Base-by-base conservation (phyloP, 2,113 vertebrate species). In the Steatornis caripensis region DNA sequence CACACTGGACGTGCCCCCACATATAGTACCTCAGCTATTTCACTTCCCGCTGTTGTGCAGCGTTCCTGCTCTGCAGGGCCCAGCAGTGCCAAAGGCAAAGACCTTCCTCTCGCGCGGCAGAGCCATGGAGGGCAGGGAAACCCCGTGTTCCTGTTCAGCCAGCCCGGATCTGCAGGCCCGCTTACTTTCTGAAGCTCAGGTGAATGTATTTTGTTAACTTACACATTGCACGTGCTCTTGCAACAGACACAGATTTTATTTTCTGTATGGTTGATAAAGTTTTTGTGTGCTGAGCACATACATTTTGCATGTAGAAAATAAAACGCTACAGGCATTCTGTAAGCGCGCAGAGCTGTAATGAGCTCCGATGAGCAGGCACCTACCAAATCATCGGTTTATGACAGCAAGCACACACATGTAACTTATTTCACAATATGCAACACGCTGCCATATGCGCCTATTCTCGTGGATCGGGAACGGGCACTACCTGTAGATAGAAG, bases 311-410 rank as follows among this genome's bases (percentile, higher is more conserved):
- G 71, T 6, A 74, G 93, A 27, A 90, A 87, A 86, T 29, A 26
- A 60, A 93, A 23, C 0, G 8, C 84, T 39, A 21, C 53, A 64
- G 92, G 78, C 86, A 4, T 2, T 60, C 75, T 9, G 22, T 34
- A 18, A 18, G 21, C 6, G 41, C 0, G 0, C 55, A 2, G 88
- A 54, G 54, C 49, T 13, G 0, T 66, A 15, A 15, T 1, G 75
- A 93, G 84, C 78, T 80, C 78, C 15, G 81, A 69, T 3, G 70
- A 39, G 82, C 90, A 85, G 75, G 78, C 92, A 43, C n/a, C 3
- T 24, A 36, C 49, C 78, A 83, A 57, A 27, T 83, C 75, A 61
- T 27, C 1, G 0, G 41, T 18, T 49, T 26, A 30, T 12, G 49
- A 36, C 5, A 15, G 82, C 64, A 21, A 72, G 66, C 60, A 30